phyloP scores from a whole-genome alignment of 2,797 vertebrate species.

The Ctenosaura bakeri region DNA sequence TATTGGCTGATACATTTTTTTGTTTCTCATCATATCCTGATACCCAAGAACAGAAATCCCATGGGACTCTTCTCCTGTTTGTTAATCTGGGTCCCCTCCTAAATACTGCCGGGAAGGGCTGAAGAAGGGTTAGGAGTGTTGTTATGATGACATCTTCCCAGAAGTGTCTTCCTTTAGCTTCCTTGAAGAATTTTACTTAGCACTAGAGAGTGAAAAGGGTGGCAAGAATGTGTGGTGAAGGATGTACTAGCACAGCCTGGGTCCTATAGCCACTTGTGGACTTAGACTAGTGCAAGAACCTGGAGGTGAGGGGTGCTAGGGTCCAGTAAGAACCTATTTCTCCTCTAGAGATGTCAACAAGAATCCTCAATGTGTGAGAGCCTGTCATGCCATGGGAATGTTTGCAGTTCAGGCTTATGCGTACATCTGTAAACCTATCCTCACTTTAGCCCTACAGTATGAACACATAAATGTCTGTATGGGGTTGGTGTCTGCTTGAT shows the following conservation, averaged over 20 bases:
- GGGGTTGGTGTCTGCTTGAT: background rate
- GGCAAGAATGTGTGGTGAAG: background rate
- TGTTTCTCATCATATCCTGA: conserved; percentile 23
- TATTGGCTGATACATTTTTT: background rate
- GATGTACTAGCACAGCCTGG: background rate
- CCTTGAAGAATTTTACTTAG: background rate
- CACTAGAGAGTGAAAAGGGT: background rate
- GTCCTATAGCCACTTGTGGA: background rate
- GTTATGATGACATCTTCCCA: background rate
- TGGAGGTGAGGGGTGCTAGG: background rate
- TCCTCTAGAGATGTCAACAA: no score
- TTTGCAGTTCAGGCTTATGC: no score
- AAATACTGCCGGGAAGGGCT: no score
- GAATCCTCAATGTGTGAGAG: no score
- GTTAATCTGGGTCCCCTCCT: background rate
- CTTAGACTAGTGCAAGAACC: background rate
- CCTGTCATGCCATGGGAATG: no score
- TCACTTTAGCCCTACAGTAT: no score
- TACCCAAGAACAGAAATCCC: background rate
- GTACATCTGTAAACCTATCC: no score
- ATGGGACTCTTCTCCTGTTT: background rate
- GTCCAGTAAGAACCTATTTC: no score
- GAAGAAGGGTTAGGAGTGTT: background rate
- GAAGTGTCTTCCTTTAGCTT: background rate
- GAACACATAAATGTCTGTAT: no score